A percentile compares a stretch with the other conserved stretches of the same genome.
phyloP scores from a whole-genome alignment of 2,888 invertebrate genomes.

The Agrotis puta region DNA sequence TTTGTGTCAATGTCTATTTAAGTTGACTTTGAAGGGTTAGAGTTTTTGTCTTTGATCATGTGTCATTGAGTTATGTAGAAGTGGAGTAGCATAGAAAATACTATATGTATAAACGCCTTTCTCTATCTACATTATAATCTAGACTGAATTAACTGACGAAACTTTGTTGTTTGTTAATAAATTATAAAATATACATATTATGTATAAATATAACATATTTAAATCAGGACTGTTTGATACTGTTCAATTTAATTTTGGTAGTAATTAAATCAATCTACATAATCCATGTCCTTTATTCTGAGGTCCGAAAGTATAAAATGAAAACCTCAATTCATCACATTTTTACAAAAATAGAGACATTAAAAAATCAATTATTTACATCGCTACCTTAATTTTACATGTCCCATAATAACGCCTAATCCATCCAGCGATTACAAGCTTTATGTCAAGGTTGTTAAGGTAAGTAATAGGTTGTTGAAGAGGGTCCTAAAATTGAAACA shows the following conservation, averaged over 20 bases:
- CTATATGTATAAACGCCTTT: too few relatives aligned
- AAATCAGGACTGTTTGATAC: background rate
- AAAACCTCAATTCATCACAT: slow-evolving; percentile 52
- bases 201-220: background rate
- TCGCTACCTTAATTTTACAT: slow-evolving; percentile 53
- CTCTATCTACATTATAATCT: background rate
- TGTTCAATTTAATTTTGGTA: background rate
- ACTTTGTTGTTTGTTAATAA: too few relatives aligned
- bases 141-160: too few relatives aligned
- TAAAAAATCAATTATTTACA: slow-evolving; percentile 53
- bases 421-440: slow-evolving; percentile 38
- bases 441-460: slow-evolving; percentile 36
- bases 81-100: background rate
- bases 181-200: too few relatives aligned
- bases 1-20: slow-evolving; percentile 53
- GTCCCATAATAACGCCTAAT: slow-evolving; percentile 8
- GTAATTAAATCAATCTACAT: background rate
- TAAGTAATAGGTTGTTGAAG: slow-evolving; percentile 40
- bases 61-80: background rate
- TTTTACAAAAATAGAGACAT: slow-evolving; percentile 49
- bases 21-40: slow-evolving; percentile 30
- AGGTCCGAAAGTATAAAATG: slow-evolving; percentile 18
- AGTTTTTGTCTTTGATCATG: slow-evolving; percentile 46
- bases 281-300: background rate
- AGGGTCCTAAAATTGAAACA: slow-evolving; percentile 67